Base-by-base conservation (phyloP, 2,888 invertebrate genomes). In the Agonopterix subpropinquella region DNA sequence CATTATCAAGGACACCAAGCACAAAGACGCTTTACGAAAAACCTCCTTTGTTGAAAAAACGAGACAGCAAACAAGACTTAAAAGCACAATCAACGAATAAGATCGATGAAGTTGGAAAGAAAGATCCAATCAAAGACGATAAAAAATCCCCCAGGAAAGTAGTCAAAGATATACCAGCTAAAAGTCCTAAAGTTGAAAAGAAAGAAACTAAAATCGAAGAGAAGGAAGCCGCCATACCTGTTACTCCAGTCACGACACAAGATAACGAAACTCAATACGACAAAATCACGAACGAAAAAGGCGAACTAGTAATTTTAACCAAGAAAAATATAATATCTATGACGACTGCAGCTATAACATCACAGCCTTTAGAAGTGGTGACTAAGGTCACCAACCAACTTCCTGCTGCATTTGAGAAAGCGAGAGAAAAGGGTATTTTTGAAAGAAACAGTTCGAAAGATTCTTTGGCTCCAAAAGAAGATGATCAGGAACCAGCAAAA, bases 341-440 rank as follows among this genome's bases (percentile, higher is more conserved):
- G 90, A 90, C 90, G 10, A 90, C 90, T 4, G 90, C 90, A 13
- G 90, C 90, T 5, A 90, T 90, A 47, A 89, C 90, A 47, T 83
- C 90, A 5, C 90, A 90, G 53, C 90, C 90, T 1, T 70, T 90
- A 52, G 88, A 90, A 69, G 81, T 90, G 9, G 89, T 89, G 2
- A 83, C 89, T 41, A 89, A 87, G 39, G 89, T 90, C 7, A 90
- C 89, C 2, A 90, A 89, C 57, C 90, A 90, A 63, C 58, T 90
- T 45, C 88, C 89, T 36, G 65, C 78, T 36, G 77, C 83, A 45
- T 74, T 89, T 44, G 89, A 89, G 66, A 89, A 88, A 47, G 89
- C 89, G 0, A 77, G 88, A 67, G 89, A 89, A 61, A 88, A 84
- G 44, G 82, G 78, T 44, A 82, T 86, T 47, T 82, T 89, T 49